Evolutionary conservation across 2,797 vertebrate genomes (phyloP), one percentile per base, ranked within the genome.

Genomic region (Varecia variegata): DNA sequence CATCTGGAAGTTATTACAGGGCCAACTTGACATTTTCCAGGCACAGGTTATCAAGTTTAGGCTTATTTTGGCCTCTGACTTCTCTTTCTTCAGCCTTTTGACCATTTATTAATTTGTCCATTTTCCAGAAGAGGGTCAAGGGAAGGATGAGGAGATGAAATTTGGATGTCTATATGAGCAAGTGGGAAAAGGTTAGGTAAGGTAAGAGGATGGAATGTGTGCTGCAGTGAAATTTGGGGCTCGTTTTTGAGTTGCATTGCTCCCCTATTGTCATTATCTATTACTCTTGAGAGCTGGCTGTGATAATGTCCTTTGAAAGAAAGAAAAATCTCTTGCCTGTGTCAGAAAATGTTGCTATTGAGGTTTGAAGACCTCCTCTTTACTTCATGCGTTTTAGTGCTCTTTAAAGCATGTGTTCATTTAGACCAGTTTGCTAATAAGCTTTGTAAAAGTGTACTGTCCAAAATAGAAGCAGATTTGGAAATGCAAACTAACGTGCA

Each of bases 1-100:
- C 45, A 95, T 97, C 84, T 96, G 92, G 91, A 97, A 97, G 85
- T 98, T 97, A 47, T 95, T 96, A 88, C 68, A 97, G 88, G 77
- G 83, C 81, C 76, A 82, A 56, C 65, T n/a, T 90, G 70, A 45
- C 76, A n/a, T 76, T 67, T 93, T 70, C 65, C 62, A 82, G 83
- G 43, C 74, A 56, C 32, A 70, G 20, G 76, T 74, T 93, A 92
- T 67, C 67, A 88, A 87, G 38, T 76, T 40, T 38, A 56, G 67
- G 80, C 80, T 94, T 62, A 56, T 81, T 94, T 93, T 83, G 84
- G 62, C 84, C 82, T 90, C 73, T 89, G 38, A 25, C 56, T 70
- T 87, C 60, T 87, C n/a, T 71, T 92, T 92, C 74, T 91, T 81
- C 27, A 68, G 71, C 68, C 82, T 88, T 96, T 88, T 93, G 83